A percentile compares a stretch with the other conserved stretches of the same genome.
phyloP scores from a whole-genome alignment of 2,113 vertebrate species.

The Nannospalax galili region DNA sequence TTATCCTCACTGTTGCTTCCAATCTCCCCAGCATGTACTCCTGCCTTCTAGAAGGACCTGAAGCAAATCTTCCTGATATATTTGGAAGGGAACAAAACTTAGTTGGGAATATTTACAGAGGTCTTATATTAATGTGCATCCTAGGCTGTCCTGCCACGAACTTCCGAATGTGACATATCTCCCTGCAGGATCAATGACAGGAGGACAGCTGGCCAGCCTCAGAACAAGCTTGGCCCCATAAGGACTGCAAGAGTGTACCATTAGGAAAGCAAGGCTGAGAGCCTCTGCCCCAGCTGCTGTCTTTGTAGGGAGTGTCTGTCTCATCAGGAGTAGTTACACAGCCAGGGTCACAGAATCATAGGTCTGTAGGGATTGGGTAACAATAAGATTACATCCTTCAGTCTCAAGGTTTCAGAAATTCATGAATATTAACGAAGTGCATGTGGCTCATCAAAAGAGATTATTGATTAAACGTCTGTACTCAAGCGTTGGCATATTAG shows the following conservation, averaged over 20 bases:
- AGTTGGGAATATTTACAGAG: slow-evolving; percentile 51
- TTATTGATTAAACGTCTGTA: slow-evolving; percentile 12
- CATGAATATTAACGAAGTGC: slow-evolving; percentile 70
- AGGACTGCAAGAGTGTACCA: slow-evolving; percentile 26
- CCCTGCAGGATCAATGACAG: slow-evolving; percentile 52
- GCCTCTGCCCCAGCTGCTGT: slow-evolving; percentile 58
- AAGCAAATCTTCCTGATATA: slow-evolving; percentile 44
- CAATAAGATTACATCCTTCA: neutral
- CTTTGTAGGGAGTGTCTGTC: neutral
- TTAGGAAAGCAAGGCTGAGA: slow-evolving; percentile 34
- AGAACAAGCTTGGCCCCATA: slow-evolving; percentile 24
- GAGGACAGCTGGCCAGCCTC: slow-evolving; percentile 69
- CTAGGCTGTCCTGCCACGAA: neutral
- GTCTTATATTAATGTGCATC: slow-evolving; percentile 58
- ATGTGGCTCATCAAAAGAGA: neutral
- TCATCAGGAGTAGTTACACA: slow-evolving; percentile 20
- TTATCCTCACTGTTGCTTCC: neutral
- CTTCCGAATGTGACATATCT: slow-evolving; percentile 64
- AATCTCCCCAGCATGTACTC: neutral
- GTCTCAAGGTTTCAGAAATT: slow-evolving; percentile 27
- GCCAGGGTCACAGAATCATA: neutral
- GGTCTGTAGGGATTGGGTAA: slow-evolving; percentile 32
- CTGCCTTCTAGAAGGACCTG: neutral
- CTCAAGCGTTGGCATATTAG: slow-evolving; percentile 33
- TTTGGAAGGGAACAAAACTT: slow-evolving; percentile 63